phyloP scores from a whole-genome alignment of 2,113 vertebrate species.

The Saccopteryx bilineata region DNA sequence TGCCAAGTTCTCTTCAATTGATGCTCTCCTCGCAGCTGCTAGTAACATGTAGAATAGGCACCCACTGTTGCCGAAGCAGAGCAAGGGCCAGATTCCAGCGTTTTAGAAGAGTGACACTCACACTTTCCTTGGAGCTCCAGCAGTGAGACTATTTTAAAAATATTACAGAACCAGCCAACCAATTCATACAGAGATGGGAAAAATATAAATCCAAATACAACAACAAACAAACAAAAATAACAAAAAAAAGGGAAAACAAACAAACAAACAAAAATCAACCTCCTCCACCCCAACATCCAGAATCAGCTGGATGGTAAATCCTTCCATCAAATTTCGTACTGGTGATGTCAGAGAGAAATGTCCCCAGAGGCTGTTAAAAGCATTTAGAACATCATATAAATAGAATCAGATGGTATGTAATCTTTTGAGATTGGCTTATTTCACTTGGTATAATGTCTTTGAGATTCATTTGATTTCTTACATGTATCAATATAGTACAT shows the following conservation, averaged over 20 bases:
- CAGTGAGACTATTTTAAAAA: not conserved
- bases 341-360: not conserved
- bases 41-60: not conserved
- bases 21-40: not conserved
- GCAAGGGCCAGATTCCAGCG: not conserved
- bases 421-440: not conserved
- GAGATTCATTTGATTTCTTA: slow-evolving; percentile 7
- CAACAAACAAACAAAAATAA: not conserved
- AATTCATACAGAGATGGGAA: not conserved
- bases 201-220: not conserved
- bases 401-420: not conserved
- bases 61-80: not conserved
- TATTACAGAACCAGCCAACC: not conserved
- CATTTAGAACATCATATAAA: not conserved
- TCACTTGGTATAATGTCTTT: not conserved
- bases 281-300: not conserved
- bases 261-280: not conserved
- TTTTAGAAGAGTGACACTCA: not conserved
- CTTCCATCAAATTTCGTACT: not conserved
- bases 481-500: not conserved
- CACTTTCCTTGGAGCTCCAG: not conserved
- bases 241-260: not conserved
- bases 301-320: not conserved
- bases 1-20: slow-evolving; percentile 44
- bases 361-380: slow-evolving; percentile 35